phyloP scores from a whole-genome alignment of 2,797 vertebrate genomes.

The Bovichtus diacanthus region DNA sequence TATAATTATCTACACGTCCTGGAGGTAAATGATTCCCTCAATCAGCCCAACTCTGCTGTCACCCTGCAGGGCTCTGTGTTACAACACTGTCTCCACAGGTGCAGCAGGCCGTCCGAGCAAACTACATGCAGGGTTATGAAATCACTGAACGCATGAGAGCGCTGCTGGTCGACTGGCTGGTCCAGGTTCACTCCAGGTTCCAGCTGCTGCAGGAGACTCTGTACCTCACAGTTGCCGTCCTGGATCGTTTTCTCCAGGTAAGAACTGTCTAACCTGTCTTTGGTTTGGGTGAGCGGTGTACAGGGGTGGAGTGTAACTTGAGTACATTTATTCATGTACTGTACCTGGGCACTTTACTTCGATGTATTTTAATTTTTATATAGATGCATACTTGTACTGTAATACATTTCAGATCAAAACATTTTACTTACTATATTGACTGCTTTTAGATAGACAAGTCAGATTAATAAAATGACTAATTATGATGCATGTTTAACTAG shows the following conservation, averaged over 20 bases:
- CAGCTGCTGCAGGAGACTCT: constrained; percentile 95
- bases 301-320: no score
- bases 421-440: no score
- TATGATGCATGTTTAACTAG: no score
- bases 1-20: constrained; percentile 90
- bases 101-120: constrained; percentile 85
- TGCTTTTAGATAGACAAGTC: no score
- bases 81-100: constrained; percentile 72
- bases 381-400: no score
- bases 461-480: no score
- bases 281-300: background rate
- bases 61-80: fast-evolving
- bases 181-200: constrained; percentile 94
- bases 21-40: constrained; percentile 81
- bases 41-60: fast-evolving
- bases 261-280: fast-evolving
- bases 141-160: constrained; percentile 92
- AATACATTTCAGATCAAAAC: no score
- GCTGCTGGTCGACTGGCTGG: constrained; percentile 95
- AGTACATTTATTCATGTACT: no score
- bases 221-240: constrained; percentile 92
- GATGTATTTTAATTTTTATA: no score
- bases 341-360: no score
- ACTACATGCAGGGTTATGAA: constrained; percentile 89
- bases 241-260: constrained; percentile 95